Evolutionary conservation across 2,888 invertebrate species (phyloP).

Genomic region (Ommatoiulus sabulosus): DNA sequence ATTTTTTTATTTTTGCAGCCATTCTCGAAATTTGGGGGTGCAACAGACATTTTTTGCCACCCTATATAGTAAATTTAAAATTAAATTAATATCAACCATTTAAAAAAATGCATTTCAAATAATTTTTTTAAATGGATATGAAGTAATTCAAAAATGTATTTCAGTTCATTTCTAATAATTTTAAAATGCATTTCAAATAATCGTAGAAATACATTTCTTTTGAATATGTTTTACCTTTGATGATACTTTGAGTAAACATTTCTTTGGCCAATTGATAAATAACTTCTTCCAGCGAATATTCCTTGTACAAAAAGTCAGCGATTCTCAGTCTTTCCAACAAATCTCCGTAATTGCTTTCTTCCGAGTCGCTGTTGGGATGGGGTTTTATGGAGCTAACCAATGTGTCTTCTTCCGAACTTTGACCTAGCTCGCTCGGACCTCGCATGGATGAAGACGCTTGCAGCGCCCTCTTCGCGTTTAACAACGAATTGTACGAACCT

Average conservation of each 20-base stretch:
- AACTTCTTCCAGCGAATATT: conserved; percentile 82
- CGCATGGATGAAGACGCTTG: neutral
- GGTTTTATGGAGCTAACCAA: neutral
- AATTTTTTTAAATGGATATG: neutral
- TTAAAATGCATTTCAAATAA: too few species aligned
- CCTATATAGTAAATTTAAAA: too few species aligned
- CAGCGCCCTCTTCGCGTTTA: neutral
- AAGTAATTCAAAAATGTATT: too few species aligned
- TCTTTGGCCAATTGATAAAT: conserved; percentile 85
- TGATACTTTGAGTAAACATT: conserved; percentile 82
- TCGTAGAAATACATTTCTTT: too few species aligned
- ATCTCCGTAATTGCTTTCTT: conserved; percentile 75
- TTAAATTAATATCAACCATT: too few species aligned
- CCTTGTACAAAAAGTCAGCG: conserved; percentile 79
- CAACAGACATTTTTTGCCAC: too few species aligned
- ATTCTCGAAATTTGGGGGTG: too few species aligned
- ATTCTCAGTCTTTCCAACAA: conserved; percentile 77
- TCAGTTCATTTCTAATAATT: too few species aligned
- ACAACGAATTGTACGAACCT: neutral
- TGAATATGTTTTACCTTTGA: conserved; percentile 69
- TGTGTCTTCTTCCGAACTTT: neutral
- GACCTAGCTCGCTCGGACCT: neutral
- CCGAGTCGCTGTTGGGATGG: neutral
- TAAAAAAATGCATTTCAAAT: neutral
- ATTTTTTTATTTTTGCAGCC: too few species aligned